Base-by-base conservation (phyloP, 2,113 vertebrate species). In the Phoenicopterus ruber region DNA sequence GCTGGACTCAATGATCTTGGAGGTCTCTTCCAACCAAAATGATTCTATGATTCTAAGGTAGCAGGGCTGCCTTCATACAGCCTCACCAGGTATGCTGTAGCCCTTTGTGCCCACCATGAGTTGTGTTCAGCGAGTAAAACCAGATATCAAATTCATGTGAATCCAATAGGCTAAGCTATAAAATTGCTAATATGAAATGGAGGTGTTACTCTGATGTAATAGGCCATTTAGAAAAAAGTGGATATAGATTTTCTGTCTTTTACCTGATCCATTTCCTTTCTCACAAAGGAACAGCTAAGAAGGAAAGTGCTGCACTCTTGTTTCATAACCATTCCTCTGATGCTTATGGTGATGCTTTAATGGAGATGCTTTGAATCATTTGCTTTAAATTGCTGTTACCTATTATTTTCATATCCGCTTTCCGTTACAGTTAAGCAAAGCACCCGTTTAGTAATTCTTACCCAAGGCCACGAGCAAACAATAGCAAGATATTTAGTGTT, bases 221-320 rank as follows among this genome's bases (percentile, higher is more conserved):
- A 95, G 83, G 50, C 86, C 88, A 91, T 90, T 97, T 96, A 94
- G 90, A 62, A 88, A 97, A 97, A 96, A 94, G 93, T 55, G 25
- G 88, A 24, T 95, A 95, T 96, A 91, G 97, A 97, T 97, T 97
- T 97, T 97, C 96, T 94, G 93, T 94, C 94, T 96, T 93, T 95
- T 82, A 76, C 50, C 55, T 93, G 95, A 96, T 96, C 93, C 50
- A 88, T 97, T 96, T 97, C 96, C 83, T 97, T 76, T 84, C 92
- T 84, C 36, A 83, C 58, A 69, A 86, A 82, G 81, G 38, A 95
- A 42, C 44, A 61, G 55, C 72, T 63, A 49, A 81, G 93, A 80
- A 93, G 78, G 77, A 82, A 87, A 70, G 59, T 86, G 69, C 74
- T 73, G 22, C 1, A 16, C 26, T 61, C 72, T 65, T 65, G 77